Base-by-base conservation (phyloP, 53 echinoderm and acorn worm genomes). In the Apostichopus leukothele region DNA sequence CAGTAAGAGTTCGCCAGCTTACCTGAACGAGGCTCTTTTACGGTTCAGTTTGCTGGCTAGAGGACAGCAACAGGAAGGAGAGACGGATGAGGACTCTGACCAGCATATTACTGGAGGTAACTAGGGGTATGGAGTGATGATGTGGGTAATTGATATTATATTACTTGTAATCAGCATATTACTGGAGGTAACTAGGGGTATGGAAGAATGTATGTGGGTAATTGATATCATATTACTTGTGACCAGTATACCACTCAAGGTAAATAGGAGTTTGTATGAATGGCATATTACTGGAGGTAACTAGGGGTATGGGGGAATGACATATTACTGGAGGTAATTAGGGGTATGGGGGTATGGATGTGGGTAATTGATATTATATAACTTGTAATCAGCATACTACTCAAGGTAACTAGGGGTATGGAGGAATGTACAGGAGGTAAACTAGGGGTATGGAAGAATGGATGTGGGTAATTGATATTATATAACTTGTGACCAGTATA, bases 21-120 rank as follows among this genome's bases (percentile, higher is more conserved):
- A 81, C 63, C 54, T 90, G 12, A 91, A 78, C 27, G 88, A 91
- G 50, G 60, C 88, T 8, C 88, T 91, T 6, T 60, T 91, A 26
- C 88, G 88, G 54, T 74, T 88, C 57, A 87, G 83, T 50, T 12
- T 88, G 16, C 75, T 91, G 10, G 77, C 88, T 53, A 87, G 78
- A 67, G 20, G 53, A 23, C 67, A 77, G 50, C 39, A 39, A 39
- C 27, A 53, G 12, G 73, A 77, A 22, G 75, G 75, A 3, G 86
- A 78, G 14, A 63, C 12, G 21, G 67, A 60, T 27, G 84, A 84
- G 60, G 26, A 60, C 11, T 60, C 84, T 11, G 66, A 73, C 14
- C 77, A 90, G 13, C 78, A 86, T 22, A 75, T 75, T 27, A 75
- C 27, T 22, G 27, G 75, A 75, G 57, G 57, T 57, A 57, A 75